phyloP scores from a whole-genome alignment of 1,140 invertebrate species.

The Lordiphosa collinella region DNA sequence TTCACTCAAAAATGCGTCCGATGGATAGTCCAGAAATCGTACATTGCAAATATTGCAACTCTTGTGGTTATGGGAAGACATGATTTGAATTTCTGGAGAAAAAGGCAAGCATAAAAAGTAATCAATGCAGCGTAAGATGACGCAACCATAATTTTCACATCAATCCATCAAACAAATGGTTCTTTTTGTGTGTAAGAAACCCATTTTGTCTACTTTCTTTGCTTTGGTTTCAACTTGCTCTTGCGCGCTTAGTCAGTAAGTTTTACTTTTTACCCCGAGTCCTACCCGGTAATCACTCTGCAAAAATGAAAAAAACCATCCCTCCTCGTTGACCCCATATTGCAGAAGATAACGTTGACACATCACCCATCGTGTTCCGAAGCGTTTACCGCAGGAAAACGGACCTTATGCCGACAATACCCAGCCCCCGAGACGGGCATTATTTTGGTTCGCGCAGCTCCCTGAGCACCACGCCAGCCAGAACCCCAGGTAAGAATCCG shows the following conservation, averaged over 20 bases:
- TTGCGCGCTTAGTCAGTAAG: slow-evolving; percentile 38
- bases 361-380: slow-evolving; percentile 81
- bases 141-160: too few species aligned
- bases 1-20: too few species aligned
- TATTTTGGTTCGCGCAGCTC: slow-evolving; percentile 80
- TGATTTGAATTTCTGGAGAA: too few species aligned
- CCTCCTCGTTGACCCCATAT: slow-evolving; percentile 52
- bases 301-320: slow-evolving; percentile 12
- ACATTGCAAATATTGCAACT: too few species aligned
- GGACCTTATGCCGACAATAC: slow-evolving; percentile 93
- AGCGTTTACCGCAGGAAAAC: slow-evolving; percentile 90
- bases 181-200: too few species aligned
- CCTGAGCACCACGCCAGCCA: slow-evolving; percentile 82
- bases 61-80: too few species aligned
- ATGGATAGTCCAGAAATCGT: too few species aligned
- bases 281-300: too few species aligned
- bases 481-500: slow-evolving; percentile 84
- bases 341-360: slow-evolving; percentile 80
- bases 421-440: slow-evolving; percentile 85
- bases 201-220: slow-evolving; percentile 16
- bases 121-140: too few species aligned
- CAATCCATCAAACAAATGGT: too few species aligned
- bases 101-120: too few species aligned
- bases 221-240: slow-evolving; percentile 30
- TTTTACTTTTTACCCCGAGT: not conserved